A percentile compares a stretch with the other conserved stretches of the same genome.
phyloP scores from a whole-genome alignment of 2,888 invertebrate species.

The Sesia apiformis region DNA sequence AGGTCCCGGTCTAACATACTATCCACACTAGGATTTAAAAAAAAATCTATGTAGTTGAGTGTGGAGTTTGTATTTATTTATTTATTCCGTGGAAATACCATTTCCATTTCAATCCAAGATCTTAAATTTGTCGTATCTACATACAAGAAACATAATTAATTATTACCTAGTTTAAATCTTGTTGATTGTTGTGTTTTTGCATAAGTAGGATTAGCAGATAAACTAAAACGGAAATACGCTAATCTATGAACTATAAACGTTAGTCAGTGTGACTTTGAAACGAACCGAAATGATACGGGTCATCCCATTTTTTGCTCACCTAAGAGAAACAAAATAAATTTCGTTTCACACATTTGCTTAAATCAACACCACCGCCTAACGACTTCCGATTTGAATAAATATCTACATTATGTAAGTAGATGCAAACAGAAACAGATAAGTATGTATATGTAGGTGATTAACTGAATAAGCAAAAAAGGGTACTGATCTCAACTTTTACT shows the following conservation, averaged over 20 bases:
- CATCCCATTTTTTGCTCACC: slow-evolving; percentile 13
- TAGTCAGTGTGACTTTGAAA: slow-evolving; percentile 8
- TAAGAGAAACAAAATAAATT: slow-evolving; percentile 8
- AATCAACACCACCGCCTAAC: slow-evolving; percentile 18
- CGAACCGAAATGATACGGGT: slow-evolving; percentile 8
- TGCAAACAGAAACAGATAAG: neutral
- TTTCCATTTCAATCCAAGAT: too few species aligned
- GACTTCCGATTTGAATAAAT: slow-evolving; percentile 13
- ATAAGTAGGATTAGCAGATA: neutral
- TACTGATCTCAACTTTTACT: too few species aligned
- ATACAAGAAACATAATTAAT: too few species aligned
- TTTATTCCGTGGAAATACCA: too few species aligned
- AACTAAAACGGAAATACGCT: slow-evolving; percentile 16
- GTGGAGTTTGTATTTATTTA: too few species aligned
- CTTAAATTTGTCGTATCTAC: too few species aligned
- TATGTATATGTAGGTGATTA: neutral
- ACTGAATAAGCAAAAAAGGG: too few species aligned
- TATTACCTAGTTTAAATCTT: too few species aligned
- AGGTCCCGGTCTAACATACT: too few species aligned
- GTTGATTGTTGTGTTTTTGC: too few species aligned
- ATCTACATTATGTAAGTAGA: neutral
- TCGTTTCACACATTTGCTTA: slow-evolving; percentile 10
- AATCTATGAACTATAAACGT: slow-evolving; percentile 11
- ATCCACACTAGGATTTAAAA: too few species aligned
- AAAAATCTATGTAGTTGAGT: too few species aligned